These are phyloP conservation scores for Bungarus multicinctus DNA, from an alignment of 2,113 vertebrate species.

Conservation along the genomic window DNA sequence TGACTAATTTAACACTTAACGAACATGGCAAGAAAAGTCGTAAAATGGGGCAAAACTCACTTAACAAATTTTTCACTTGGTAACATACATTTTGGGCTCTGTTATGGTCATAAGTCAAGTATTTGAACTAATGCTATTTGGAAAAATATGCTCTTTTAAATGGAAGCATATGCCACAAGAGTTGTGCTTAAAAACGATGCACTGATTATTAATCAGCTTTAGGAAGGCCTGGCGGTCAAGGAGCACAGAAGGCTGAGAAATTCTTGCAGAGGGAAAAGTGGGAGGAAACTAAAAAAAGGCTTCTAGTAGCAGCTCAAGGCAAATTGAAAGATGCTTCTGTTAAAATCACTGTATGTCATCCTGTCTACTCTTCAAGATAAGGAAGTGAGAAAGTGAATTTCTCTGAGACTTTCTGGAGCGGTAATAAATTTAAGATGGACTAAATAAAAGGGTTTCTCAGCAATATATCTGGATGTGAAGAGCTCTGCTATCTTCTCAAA, in stretches of 20 bases:
- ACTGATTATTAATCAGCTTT: constrained; percentile 41
- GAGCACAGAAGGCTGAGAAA: constrained; percentile 5
- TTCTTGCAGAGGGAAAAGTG: constrained; percentile 25
- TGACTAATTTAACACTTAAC: not conserved
- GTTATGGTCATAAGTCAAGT: not conserved
- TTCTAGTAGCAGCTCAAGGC: not conserved
- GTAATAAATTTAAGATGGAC: not conserved
- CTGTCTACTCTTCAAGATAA: not conserved
- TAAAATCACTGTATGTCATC: not conserved
- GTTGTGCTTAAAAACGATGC: constrained; percentile 48
- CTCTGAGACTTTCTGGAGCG: not conserved
- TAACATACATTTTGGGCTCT: not conserved
- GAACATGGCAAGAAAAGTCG: not conserved
- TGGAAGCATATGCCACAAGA: constrained; percentile 38
- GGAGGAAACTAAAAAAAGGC: not conserved
- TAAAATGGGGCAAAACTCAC: not conserved
- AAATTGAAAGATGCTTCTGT: constrained; percentile 15
- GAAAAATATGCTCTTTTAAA: constrained; percentile 36
- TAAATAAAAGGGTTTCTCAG: not conserved
- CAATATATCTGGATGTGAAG: not conserved
- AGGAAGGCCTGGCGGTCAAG: constrained; percentile 19
- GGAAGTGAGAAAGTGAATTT: not conserved
- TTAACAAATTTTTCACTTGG: not conserved
- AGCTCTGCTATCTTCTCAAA: not conserved
- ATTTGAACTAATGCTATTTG: not conserved